These are phyloP conservation scores for Sebastes minor DNA, from an alignment of 2,797 vertebrate genomes.

Conservation along the genomic window DNA sequence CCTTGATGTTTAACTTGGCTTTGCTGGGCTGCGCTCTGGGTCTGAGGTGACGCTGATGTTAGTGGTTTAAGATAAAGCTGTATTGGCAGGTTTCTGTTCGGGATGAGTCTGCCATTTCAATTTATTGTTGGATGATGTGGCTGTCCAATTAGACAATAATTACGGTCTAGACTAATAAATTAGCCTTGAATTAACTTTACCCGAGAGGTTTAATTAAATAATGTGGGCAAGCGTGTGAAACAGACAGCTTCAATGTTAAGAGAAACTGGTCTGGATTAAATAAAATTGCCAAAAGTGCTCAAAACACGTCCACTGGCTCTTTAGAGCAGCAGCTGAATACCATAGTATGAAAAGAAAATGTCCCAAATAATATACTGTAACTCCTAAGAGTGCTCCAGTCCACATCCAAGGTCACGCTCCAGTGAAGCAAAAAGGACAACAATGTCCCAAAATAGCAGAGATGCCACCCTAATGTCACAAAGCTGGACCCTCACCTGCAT, in stretches of 20 bases:
- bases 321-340: not conserved
- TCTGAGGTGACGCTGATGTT: conserved; percentile 27
- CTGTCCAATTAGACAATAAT: conserved; percentile 14
- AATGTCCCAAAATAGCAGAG: conserved; percentile 18
- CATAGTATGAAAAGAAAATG: not conserved
- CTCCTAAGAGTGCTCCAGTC: not conserved
- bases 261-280: not conserved
- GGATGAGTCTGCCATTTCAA: conserved; percentile 27
- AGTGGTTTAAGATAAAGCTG: conserved; percentile 22
- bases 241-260: not conserved
- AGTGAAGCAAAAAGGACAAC: conserved; percentile 8
- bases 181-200: conserved; percentile 6
- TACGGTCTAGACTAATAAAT: conserved; percentile 24
- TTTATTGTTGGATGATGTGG: not conserved
- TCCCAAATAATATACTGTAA: not conserved
- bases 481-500: conserved; percentile 1
- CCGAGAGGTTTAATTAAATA: conserved; percentile 9
- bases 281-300: not conserved
- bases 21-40: conserved; percentile 22
- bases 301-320: not conserved
- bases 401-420: not conserved
- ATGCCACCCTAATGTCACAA: conserved; percentile 19
- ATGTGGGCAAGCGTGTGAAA: not conserved
- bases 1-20: conserved; percentile 59
- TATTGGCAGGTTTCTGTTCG: conserved; percentile 6